These are phyloP conservation scores for Tetanocera ferruginea DNA, from an alignment of 2,888 invertebrate genomes.

Conservation along the genomic window DNA sequence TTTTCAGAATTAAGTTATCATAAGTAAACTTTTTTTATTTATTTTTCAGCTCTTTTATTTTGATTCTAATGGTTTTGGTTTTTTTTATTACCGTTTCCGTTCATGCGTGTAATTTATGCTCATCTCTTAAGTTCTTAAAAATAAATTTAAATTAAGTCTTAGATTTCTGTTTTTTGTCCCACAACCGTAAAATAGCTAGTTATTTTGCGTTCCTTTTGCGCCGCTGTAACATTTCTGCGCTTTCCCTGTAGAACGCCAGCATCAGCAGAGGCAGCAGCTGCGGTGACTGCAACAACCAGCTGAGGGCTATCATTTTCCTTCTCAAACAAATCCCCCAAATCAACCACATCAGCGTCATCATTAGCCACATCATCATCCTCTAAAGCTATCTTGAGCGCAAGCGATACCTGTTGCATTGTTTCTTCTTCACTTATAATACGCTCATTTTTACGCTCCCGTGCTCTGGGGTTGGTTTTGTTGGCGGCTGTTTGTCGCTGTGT, in stretches of 20 bases:
- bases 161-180: conserved; percentile 62
- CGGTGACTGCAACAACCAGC: conserved; percentile 5
- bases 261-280: neutral
- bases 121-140: too few relatives aligned
- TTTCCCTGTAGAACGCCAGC: conserved; percentile 31
- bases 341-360: conserved; percentile 39
- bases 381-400: conserved; percentile 30
- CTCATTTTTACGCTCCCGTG: neutral
- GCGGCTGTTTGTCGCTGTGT: conserved; percentile 42
- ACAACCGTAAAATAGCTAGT: conserved; percentile 64
- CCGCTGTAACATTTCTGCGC: neutral
- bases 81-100: neutral
- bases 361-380: conserved; percentile 21
- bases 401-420: conserved; percentile 53
- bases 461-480: conserved; percentile 19
- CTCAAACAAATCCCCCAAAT: conserved; percentile 25
- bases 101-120: neutral
- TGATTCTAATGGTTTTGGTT: neutral
- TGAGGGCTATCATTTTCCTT: conserved; percentile 46
- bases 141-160: conserved; percentile 51
- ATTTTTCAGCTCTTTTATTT: neutral
- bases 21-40: neutral
- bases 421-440: neutral
- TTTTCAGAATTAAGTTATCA: too few relatives aligned
- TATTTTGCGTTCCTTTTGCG: conserved; percentile 58